Percentiles rank a stretch among this genome's conserved stretches.
phyloP scores from a whole-genome alignment of 2,888 invertebrate genomes.

The Cephonodes hylas region DNA sequence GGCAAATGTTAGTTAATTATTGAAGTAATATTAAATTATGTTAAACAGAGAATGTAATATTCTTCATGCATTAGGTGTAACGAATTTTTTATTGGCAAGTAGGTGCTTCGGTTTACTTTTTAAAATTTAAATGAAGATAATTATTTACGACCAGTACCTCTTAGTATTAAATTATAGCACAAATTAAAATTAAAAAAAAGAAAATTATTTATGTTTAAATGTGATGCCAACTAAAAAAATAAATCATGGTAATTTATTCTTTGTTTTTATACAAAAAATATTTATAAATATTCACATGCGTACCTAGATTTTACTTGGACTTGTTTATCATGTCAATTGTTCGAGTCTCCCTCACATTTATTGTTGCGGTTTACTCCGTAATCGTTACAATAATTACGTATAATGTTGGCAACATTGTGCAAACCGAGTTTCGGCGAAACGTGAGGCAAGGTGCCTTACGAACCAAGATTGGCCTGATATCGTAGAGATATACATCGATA shows the following conservation, averaged over 20 bases:
- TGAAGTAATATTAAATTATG: neutral
- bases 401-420: conserved; percentile 41
- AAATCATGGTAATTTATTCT: neutral
- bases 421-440: conserved; percentile 29
- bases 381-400: conserved; percentile 44
- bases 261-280: neutral
- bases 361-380: conserved; percentile 29
- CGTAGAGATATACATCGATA: neutral
- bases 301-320: neutral
- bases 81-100: neutral
- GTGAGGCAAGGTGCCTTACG: conserved; percentile 23
- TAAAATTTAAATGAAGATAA: neutral
- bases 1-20: neutral
- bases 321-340: conserved; percentile 6
- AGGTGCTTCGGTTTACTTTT: neutral
- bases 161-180: neutral
- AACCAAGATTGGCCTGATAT: conserved; percentile 18
- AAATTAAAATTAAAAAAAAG: neutral
- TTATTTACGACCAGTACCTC: neutral
- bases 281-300: neutral
- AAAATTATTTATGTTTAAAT: neutral
- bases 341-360: conserved; percentile 5
- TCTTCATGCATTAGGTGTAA: neutral
- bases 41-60: neutral
- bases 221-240: neutral